Conservation (phyloP, 2,797 vertebrate genomes). For the Schizopygopsis pylzovi region DNA sequence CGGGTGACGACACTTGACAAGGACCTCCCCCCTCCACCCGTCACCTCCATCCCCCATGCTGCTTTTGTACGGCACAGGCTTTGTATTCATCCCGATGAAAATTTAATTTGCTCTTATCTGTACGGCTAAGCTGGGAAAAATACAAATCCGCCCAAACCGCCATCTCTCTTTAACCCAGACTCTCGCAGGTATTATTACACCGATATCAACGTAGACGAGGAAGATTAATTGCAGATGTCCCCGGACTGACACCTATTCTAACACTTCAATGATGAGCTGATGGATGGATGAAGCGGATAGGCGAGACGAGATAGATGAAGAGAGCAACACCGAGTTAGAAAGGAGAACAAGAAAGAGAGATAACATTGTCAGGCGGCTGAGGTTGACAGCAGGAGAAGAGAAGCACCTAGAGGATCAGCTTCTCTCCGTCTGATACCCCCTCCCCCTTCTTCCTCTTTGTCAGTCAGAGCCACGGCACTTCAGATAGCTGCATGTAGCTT, state of each 20-base stretch:
- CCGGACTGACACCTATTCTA: slow-evolving; percentile 94
- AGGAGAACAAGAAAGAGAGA: slow-evolving; percentile 75
- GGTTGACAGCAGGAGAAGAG: slow-evolving; percentile 89
- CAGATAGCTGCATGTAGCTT: slow-evolving; percentile 83
- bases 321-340: slow-evolving; percentile 70
- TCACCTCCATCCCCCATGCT: slow-evolving; percentile 79
- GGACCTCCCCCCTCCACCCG: slow-evolving; percentile 78
- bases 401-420: slow-evolving; percentile 84
- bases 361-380: slow-evolving; percentile 93
- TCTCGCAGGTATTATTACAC: slow-evolving; percentile 96
- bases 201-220: slow-evolving; percentile 71
- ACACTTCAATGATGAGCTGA: slow-evolving; percentile 90
- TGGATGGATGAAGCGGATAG: slow-evolving; percentile 76
- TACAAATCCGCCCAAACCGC: slow-evolving; percentile 97
- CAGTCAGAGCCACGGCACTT: slow-evolving; percentile 77
- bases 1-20: slow-evolving; percentile 56
- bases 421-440: slow-evolving; percentile 68
- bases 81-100: slow-evolving; percentile 98
- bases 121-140: slow-evolving; percentile 91
- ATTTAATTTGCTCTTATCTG: slow-evolving; percentile 99
- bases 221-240: slow-evolving; percentile 98
- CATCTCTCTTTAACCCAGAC: slow-evolving; percentile 94
- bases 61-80: slow-evolving; percentile 88
- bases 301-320: slow-evolving; percentile 62
- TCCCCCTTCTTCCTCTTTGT: slow-evolving; percentile 73